Conservation (phyloP, 2,888 invertebrate species). For the Xanthia togata region DNA sequence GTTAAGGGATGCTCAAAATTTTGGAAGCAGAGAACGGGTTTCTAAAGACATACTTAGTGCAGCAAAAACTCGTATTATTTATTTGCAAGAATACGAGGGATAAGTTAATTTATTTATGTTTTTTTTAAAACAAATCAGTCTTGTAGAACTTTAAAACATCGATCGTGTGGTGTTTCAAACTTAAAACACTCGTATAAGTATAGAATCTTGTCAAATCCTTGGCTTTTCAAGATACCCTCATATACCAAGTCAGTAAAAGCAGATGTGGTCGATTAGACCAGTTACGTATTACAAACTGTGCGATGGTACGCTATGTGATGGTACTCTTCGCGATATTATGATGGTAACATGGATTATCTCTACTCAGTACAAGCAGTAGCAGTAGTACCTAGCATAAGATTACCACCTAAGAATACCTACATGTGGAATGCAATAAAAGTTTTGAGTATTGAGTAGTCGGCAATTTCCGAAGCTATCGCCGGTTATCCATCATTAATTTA, state of each 20-base stretch:
- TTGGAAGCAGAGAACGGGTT: too few relatives aligned
- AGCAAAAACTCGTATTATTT: neutral
- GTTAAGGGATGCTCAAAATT: neutral
- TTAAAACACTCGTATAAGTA: neutral
- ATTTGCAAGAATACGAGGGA: neutral
- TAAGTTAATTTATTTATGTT: neutral
- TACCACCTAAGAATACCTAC: too few relatives aligned
- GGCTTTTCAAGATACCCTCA: slow-evolving; percentile 44
- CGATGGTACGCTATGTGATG: slow-evolving; percentile 7
- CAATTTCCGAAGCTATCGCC: neutral
- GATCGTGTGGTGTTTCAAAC: slow-evolving; percentile 15
- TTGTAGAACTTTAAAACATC: neutral
- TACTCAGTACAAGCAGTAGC: too few relatives aligned
- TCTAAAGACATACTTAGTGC: neutral
- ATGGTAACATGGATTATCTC: too few relatives aligned
- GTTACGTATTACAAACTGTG: slow-evolving; percentile 23
- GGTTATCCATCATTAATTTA: neutral
- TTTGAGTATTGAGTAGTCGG: too few relatives aligned
- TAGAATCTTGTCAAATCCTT: slow-evolving; percentile 46
- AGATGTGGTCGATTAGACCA: slow-evolving; percentile 61
- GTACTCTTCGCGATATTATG: neutral
- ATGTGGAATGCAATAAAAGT: too few relatives aligned
- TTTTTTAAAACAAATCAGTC: neutral
- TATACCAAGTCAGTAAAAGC: slow-evolving; percentile 60
- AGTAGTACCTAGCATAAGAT: too few relatives aligned